Evolutionary conservation across 2,797 vertebrate species (phyloP), one percentile per base, ranked within the genome.

Genomic region (Sarcophilus harrisii): DNA sequence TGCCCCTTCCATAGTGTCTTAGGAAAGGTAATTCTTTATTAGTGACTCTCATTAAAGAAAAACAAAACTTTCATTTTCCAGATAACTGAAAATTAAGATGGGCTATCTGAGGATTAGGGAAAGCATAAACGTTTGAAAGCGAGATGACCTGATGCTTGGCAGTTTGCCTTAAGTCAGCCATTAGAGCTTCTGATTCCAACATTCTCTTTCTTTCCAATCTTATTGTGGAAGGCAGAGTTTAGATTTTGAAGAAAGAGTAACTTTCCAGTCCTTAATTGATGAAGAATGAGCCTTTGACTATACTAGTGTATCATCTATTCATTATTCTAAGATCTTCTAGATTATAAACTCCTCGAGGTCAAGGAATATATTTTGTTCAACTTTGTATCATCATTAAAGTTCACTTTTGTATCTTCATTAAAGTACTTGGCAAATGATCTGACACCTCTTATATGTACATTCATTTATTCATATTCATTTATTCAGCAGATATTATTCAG

Each of bases 281-380:
- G 92, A 92, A 93, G 81, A 94, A 12, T 14, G 29, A 18, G 66
- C 5, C 81, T 95, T 59, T n/a, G n/a, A 29, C 57, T 81, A 9
- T 49, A 73, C 38, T 92, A 90, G 92, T 60, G 24, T 95, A 94
- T 58, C 60, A 81, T 94, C 73, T 91, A 6, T 10, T 81, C 73
- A 45, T 81, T 45, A 45, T 27, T 81, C 21, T 87, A 38, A 87
- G 38, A 87, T 87, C 73, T 49, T 11, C 73, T 49, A 49, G 38
- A 11, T 87, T 49, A 87, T 87, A 49, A 45, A 87, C 73, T 87
- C 24, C 38, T 87, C 1, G 3, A 87, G 38, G 38, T 6, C 38
- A 87, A 87, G 73, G 38, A 49, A 91, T 59, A 52, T 21, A 49
- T 6, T 14, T 3, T 5, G 54, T 89, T 93, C 60, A 73, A 14